Conservation (phyloP, 2,888 invertebrate genomes). For the Lithophane semibrunnea region DNA sequence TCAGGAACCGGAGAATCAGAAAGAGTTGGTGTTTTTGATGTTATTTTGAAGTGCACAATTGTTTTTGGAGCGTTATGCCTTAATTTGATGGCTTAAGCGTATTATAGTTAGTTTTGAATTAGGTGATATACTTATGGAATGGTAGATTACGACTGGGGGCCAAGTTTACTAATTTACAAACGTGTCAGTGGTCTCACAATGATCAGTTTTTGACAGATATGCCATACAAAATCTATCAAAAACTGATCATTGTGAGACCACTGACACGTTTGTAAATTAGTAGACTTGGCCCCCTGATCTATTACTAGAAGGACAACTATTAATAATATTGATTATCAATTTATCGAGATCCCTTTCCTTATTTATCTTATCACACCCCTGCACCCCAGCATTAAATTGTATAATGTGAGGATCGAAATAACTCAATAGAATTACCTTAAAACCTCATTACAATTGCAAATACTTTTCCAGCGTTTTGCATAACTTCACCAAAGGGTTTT, state of each 20-base stretch:
- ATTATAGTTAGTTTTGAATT: neutral
- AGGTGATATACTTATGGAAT: neutral
- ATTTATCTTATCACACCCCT: constrained; percentile 12
- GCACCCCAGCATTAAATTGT: neutral
- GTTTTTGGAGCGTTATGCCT: too few species aligned
- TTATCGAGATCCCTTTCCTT: neutral
- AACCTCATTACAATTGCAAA: constrained; percentile 70
- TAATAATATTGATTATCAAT: constrained; percentile 3
- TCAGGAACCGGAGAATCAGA: too few species aligned
- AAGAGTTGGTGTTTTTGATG: too few species aligned
- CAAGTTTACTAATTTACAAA: too few species aligned
- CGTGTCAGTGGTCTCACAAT: too few species aligned
- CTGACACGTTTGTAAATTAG: too few species aligned
- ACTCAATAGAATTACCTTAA: constrained; percentile 44
- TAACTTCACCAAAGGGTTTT: constrained; percentile 64
- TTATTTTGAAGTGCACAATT: too few species aligned
- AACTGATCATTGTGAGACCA: too few species aligned
- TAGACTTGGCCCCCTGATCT: neutral
- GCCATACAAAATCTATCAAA: too few species aligned
- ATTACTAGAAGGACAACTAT: neutral
- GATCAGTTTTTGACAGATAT: too few species aligned
- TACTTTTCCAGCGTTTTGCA: constrained; percentile 64
- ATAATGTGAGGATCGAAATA: constrained; percentile 46
- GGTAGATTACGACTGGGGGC: neutral
- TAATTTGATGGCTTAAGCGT: too few species aligned